Base-by-base conservation (phyloP, 2,888 invertebrate species). In the Acleris holmiana region DNA sequence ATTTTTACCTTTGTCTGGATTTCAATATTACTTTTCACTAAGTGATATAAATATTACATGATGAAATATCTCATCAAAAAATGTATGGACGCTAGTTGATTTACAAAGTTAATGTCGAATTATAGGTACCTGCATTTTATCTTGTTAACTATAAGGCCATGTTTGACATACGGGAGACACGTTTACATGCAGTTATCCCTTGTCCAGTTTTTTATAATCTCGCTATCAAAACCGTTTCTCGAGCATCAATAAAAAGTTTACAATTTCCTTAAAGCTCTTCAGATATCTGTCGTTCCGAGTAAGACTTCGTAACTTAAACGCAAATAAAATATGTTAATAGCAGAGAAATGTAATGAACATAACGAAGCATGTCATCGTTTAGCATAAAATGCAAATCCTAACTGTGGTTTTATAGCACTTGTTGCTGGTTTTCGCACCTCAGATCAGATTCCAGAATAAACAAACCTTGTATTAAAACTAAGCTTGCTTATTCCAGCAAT, bases 1-100 rank as follows among this genome's bases (percentile, higher is more conserved):
- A 40, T 57, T 47, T 35, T 41, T 46, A 15, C 23, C 40, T 53
- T 58, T 56, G 46, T 44, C 7, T 44, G 17, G n/a, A 35, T 35
- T 10, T 13, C 15, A 6, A 6, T 44, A 46, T 46, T 46, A 51
- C 44, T 46, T 51, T 44, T 4, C 13, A 44, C n/a, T 41, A 46
- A 53, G 21, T n/a, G n/a, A n/a, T n/a, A 53, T 35, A 54, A 46
- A 61, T 47, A 61, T 61, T 35, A 54, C 47, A 54, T 40, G 47
- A 29, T 35, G 40, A 40, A 54, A 61, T 60, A 19, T 53, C 17
- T 35, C 21, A 13, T 2, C n/a, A 29, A 53, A 21, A n/a, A 35
- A 51, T 13, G 21, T 46, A 35, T 35, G 35, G 8, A 8, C 29
- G 29, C 29, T 29, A 29, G 8, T 29, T 2, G 29, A 10, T 29